phyloP scores from a whole-genome alignment of 2,888 invertebrate species.

The Ctena decussata region DNA sequence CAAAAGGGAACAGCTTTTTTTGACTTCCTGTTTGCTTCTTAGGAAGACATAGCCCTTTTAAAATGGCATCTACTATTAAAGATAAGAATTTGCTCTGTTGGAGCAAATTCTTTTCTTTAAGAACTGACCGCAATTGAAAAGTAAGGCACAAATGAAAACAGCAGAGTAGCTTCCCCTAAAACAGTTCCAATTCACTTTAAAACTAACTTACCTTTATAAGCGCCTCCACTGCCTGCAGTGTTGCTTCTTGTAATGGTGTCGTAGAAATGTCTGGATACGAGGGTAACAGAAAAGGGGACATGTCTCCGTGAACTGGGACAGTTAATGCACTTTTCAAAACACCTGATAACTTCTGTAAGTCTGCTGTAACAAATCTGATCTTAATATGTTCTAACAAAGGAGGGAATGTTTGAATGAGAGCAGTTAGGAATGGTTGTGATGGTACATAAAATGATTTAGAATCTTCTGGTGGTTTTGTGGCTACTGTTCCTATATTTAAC shows the following conservation, averaged over 20 bases:
- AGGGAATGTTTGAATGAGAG: constrained; percentile 98
- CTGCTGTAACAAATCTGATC: constrained; percentile 89
- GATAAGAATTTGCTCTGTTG: too few species aligned
- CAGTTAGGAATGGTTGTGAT: constrained; percentile 97
- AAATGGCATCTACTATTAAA: too few species aligned
- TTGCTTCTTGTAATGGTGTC: constrained; percentile 94
- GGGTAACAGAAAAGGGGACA: constrained; percentile 93
- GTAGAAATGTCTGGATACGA: constrained; percentile 91
- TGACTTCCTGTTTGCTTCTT: too few species aligned
- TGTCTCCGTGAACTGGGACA: constrained; percentile 94
- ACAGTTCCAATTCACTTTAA: too few species aligned
- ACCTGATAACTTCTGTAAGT: constrained; percentile 93
- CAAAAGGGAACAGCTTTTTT: too few species aligned
- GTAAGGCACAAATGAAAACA: too few species aligned
- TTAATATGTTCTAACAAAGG: constrained; percentile 96
- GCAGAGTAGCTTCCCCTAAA: too few species aligned
- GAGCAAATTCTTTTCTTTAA: too few species aligned
- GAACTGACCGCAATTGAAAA: too few species aligned
- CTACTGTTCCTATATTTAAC: constrained; percentile 94
- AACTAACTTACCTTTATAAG: constrained; percentile 93
- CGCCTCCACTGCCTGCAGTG: constrained; percentile 94
- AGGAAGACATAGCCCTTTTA: too few species aligned
- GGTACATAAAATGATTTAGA: constrained; percentile 91
- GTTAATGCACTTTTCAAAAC: constrained; percentile 93
- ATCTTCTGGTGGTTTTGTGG: constrained; percentile 89